Evolutionary conservation across 2,888 invertebrate species (phyloP).

Genomic region (Rhagonycha fulva): DNA sequence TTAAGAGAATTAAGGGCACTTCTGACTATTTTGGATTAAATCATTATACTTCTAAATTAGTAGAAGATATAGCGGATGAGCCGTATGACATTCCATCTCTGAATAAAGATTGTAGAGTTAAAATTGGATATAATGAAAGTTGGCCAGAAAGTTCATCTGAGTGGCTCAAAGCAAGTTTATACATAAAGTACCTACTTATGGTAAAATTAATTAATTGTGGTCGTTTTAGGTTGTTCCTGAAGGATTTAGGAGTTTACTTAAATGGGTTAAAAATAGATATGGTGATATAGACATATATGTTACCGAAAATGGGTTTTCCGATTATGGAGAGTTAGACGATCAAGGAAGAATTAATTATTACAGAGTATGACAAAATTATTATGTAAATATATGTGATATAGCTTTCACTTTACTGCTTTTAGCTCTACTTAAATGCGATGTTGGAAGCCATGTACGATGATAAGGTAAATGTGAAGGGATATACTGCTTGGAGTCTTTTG

Average conservation of each 20-base stretch:
- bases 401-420: background rate
- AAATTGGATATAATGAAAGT: background rate
- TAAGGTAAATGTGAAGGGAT: constrained; percentile 40
- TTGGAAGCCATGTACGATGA: constrained; percentile 40
- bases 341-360: constrained; percentile 54
- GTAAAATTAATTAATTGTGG: background rate
- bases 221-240: constrained; percentile 58
- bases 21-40: constrained; percentile 77
- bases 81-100: background rate
- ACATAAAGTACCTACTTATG: background rate
- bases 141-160: background rate
- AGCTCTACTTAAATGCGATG: constrained; percentile 39
- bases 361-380: constrained; percentile 13
- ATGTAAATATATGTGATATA: background rate
- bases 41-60: constrained; percentile 62
- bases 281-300: constrained; percentile 60
- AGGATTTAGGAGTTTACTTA: constrained; percentile 61
- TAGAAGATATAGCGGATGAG: background rate
- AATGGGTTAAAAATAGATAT: constrained; percentile 50
- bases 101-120: background rate
- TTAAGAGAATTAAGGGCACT: constrained; percentile 61
- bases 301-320: constrained; percentile 64
- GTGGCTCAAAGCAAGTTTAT: background rate
- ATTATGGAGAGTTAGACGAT: constrained; percentile 56
- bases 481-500: constrained; percentile 45